Percentiles rank a stretch among this genome's conserved stretches.
These are phyloP conservation scores for Cosmia trapezina DNA, from an alignment of 2,888 invertebrate genomes.

Conservation along the genomic window DNA sequence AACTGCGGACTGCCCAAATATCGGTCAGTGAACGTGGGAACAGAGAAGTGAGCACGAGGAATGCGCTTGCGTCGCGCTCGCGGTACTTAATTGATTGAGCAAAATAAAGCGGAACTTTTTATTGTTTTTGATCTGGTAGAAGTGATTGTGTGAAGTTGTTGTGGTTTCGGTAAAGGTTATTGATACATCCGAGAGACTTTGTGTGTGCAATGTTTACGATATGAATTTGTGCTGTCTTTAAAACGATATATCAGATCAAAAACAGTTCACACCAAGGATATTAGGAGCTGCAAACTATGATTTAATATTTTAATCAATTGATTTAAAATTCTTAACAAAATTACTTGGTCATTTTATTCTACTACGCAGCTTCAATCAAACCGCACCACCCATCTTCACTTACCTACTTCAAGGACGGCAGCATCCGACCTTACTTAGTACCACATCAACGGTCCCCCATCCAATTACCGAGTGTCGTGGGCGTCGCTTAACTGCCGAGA, in stretches of 20 bases:
- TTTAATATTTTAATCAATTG: too few species aligned
- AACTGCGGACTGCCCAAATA: constrained; percentile 57
- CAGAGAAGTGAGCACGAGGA: constrained; percentile 58
- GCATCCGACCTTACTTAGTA: constrained; percentile 39
- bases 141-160: constrained; percentile 1
- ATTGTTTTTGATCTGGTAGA: constrained; percentile 34
- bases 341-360: background rate
- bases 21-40: constrained; percentile 83
- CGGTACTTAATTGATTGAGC: constrained; percentile 59
- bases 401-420: constrained; percentile 40
- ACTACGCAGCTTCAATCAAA: constrained; percentile 20
- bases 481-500: constrained; percentile 60
- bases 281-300: background rate
- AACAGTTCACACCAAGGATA: background rate
- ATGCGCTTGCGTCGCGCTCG: constrained; percentile 58
- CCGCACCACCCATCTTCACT: constrained; percentile 17
- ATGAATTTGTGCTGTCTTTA: background rate
- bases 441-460: constrained; percentile 44
- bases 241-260: background rate
- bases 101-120: constrained; percentile 61
- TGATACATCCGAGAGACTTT: background rate
- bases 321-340: background rate
- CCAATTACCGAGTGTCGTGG: constrained; percentile 63
- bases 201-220: too few species aligned
- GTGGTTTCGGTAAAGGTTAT: constrained; percentile 14